A percentile compares a stretch with the other conserved stretches of the same genome.
phyloP scores from a whole-genome alignment of 2,888 invertebrate genomes.

The Brachypalpus laphriformis region DNA sequence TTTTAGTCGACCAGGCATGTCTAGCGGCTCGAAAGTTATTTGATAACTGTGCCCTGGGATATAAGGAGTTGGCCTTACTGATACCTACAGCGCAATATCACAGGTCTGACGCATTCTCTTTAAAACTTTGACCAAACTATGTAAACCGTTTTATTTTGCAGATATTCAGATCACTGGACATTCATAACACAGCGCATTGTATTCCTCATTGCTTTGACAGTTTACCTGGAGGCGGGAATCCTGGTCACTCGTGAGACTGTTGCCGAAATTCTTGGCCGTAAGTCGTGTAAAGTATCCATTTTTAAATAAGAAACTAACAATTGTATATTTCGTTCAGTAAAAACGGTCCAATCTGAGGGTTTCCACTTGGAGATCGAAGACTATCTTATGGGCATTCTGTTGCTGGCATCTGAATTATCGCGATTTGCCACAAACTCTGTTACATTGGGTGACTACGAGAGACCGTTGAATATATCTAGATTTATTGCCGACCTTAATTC shows the following conservation, averaged over 20 bases:
- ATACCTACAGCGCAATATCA: slow-evolving; percentile 92
- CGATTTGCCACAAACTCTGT: slow-evolving; percentile 93
- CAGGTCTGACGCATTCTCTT: slow-evolving; percentile 83
- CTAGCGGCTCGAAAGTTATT: slow-evolving; percentile 87
- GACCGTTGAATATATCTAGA: slow-evolving; percentile 91
- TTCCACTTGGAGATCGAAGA: slow-evolving; percentile 96
- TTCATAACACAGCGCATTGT: slow-evolving; percentile 91
- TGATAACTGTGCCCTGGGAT: slow-evolving; percentile 86
- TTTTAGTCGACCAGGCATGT: slow-evolving; percentile 86
- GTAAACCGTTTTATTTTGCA: slow-evolving; percentile 76
- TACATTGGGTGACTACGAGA: slow-evolving; percentile 91
- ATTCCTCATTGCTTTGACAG: slow-evolving; percentile 89
- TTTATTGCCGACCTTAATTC: slow-evolving; percentile 94
- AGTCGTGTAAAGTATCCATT: slow-evolving; percentile 76
- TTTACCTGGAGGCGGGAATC: slow-evolving; percentile 91
- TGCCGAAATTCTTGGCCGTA: slow-evolving; percentile 91
- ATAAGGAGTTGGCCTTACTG: slow-evolving; percentile 85
- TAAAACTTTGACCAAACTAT: background rate
- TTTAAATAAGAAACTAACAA: too few relatives aligned
- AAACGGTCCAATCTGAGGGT: slow-evolving; percentile 86
- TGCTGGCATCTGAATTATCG: slow-evolving; percentile 92
- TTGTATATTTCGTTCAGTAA: slow-evolving; percentile 84
- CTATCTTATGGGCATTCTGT: slow-evolving; percentile 92
- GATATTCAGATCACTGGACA: slow-evolving; percentile 94
- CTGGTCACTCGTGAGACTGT: slow-evolving; percentile 89